Base-by-base conservation (phyloP, 2,113 vertebrate genomes). In the Crotalus tigris region DNA sequence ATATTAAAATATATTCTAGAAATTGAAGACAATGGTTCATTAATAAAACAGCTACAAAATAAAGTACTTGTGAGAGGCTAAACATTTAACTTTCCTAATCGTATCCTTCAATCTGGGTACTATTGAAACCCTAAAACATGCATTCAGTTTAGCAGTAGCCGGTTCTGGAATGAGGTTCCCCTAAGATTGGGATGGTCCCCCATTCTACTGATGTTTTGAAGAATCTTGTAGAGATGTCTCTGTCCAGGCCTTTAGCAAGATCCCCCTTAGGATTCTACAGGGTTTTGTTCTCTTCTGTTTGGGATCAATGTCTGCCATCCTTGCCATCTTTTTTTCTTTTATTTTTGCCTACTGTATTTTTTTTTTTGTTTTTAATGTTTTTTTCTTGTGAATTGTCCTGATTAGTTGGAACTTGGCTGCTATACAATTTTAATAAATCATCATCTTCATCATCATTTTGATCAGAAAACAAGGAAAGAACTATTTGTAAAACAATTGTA, bases 1-100 rank as follows among this genome's bases (percentile, higher is more conserved):
- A 91, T 85, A 94, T 95, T 88, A 89, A 95, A 94, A 96, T 93
- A 33, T 90, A 44, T 94, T 86, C 19, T 91, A 95, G 54, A 94
- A 92, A 3, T 93, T 87, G 12, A 85, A n/a, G 51, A 94, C 92
- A 59, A 58, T 44, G 33, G 1, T 75, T n/a, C 86, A 49, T 91
- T 12, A 91, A 69, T 61, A 21, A 85, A 91, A 0, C 11, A 86
- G 55, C 49, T 92, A 88, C n/a, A 3, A 51, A 91, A 91, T 55
- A 10, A 91, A 57, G 46, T 13, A 92, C 54, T 19, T 15, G 11
- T 51, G 85, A 87, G 26, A 89, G 3, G 39, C 57, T 19, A 75
- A 69, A 89, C 8, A 46, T 89, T 55, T 12, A 6, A 75, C 39
- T 93, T 86, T 58, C 81, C 58, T 94, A 54, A 95, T 92, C 8